Evolutionary conservation across 2,888 invertebrate species (phyloP), one percentile per base, ranked within the genome.

Genomic region (Adelognathus sp.): DNA sequence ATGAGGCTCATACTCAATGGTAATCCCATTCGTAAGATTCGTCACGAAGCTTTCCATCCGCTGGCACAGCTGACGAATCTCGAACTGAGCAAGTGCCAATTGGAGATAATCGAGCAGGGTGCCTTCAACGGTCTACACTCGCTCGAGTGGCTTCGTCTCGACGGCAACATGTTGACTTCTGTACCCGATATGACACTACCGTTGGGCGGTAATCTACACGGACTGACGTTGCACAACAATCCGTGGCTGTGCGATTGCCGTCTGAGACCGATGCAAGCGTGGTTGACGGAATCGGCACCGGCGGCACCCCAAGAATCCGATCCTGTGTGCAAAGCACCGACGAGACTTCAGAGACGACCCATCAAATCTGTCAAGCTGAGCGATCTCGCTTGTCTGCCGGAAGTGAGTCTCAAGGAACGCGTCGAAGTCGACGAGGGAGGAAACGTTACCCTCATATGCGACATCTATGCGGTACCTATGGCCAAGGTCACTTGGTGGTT

Each of bases 171-270:
- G 86, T 93, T 98, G 87, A 94, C 94, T 73, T 94, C 94, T 87
- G 94, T 96, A 85, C 88, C 90, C 0, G 86, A 88, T 21, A 80
- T 73, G 72, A 88, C 90, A 3, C 71, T 91, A 6, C 91, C 91
- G 0, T 93, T 96, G 66, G 96, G 97, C n/a, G 94, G 95, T 79
- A 94, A 95, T 60, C 92, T 97, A 84, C 95, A 96, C 85, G 97
- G 96, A 74, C 94, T 97, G 75, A 95, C 96, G 86, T 92, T 98
- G 83, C 96, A 97, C 90, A 95, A 95, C 90, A 98, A 98, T 93
- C 95, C 96, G 82, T 98, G 97, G 98, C 94, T 95, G 84, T 98
- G 98, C 92, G 97, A 97, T 91, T 98, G 98, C 91, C 94, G 95
- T 84, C 93, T 97, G 87, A 92, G 95, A 84, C 95, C 96, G 86